These are phyloP conservation scores for Augochlora pura DNA, from an alignment of 1,140 invertebrate species.

Conservation along the genomic window DNA sequence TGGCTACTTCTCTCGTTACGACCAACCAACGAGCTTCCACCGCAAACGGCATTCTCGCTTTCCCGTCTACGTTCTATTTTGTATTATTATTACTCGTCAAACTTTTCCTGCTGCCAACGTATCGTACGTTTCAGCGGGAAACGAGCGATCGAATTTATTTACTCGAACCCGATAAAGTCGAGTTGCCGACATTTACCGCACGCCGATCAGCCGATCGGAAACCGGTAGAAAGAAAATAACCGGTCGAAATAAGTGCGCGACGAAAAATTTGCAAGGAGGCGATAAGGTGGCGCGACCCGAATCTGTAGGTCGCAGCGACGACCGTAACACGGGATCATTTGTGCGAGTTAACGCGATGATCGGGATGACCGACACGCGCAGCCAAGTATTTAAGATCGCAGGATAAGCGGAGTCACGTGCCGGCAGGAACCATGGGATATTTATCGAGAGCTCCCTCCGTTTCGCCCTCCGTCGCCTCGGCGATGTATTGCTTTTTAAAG, in stretches of 20 bases:
- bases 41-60: too few species aligned
- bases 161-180: too few species aligned
- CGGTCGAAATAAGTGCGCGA: too few species aligned
- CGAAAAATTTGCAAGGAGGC: not conserved
- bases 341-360: conserved; percentile 72
- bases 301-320: not conserved
- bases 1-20: not conserved
- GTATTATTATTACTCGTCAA: too few species aligned
- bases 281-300: not conserved
- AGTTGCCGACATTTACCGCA: too few species aligned
- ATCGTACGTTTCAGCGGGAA: too few species aligned
- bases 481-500: conserved; percentile 77
- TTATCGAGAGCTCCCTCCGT: conserved; percentile 59
- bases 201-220: too few species aligned
- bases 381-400: conserved; percentile 77
- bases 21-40: too few species aligned
- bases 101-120: too few species aligned
- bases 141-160: too few species aligned
- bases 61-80: too few species aligned
- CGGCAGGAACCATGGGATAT: conserved; percentile 61
- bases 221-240: too few species aligned
- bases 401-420: conserved; percentile 77
- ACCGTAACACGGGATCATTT: conserved; percentile 60
- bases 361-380: conserved; percentile 71
- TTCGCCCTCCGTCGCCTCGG: conserved; percentile 47